A percentile compares a stretch with the other conserved stretches of the same genome.
phyloP scores from a whole-genome alignment of 2,113 vertebrate species.

The Chaenogobius annularis region DNA sequence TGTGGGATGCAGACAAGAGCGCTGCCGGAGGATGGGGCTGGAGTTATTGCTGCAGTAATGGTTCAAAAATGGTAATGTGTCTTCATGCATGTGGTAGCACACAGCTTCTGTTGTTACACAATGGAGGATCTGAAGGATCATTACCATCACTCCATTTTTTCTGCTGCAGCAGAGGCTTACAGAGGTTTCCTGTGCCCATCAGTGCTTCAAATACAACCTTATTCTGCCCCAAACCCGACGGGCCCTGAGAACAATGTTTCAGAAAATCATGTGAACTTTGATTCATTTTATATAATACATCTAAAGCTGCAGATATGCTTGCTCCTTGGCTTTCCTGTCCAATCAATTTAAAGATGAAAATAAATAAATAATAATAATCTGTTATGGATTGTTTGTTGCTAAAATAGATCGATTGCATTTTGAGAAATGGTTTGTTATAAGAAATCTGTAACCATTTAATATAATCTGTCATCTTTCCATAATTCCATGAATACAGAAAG shows the following conservation, averaged over 20 bases:
- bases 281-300: neutral
- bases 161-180: neutral
- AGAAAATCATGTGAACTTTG: neutral
- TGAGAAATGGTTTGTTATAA: neutral
- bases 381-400: neutral
- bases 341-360: neutral
- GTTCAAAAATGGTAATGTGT: conserved; percentile 24
- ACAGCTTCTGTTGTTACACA: conserved; percentile 2
- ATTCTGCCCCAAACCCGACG: neutral
- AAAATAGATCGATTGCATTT: neutral
- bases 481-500: too few relatives aligned
- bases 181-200: neutral
- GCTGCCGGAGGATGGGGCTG: neutral
- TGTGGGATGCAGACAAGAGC: neutral
- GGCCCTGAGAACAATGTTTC: neutral
- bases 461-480: too few relatives aligned
- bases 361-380: too few relatives aligned
- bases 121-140: conserved; percentile 9
- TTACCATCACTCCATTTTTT: neutral
- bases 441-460: neutral
- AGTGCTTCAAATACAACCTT: neutral
- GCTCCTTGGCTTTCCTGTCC: neutral
- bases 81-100: conserved; percentile 11
- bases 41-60: neutral
- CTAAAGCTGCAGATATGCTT: neutral